Evolutionary conservation across 2,888 invertebrate genomes (phyloP), one percentile per base, ranked within the genome.

Genomic region (Steinernema scapterisci): DNA sequence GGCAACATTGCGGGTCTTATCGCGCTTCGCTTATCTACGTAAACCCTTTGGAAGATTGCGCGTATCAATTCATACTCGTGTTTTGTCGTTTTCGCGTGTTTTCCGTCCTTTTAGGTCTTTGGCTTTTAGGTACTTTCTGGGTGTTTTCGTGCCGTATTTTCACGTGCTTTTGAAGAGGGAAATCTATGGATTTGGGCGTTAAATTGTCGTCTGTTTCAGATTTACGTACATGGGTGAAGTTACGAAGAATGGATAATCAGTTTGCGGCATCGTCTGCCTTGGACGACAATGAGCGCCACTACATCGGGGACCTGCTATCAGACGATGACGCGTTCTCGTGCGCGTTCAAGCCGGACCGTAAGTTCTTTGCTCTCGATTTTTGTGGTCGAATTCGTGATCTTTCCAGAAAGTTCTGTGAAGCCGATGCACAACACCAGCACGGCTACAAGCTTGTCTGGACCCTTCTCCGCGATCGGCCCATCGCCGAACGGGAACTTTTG

Each of bases 211-310:
- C 9, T 16, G 16, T 63, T 63, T 13, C 63, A 63, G 63, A 13
- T 16, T 63, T 31, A 13, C 13, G 63, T 31, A 38, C 38, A 63
- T 63, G 63, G 21, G 11, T 52, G 21, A 16, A 11, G 1, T 63
- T 63, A 16, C 31, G 3, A 63, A 38, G 27, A 3, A 63, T 63
- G 63, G 63, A 63, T 63, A 38, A 63, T 63, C 63, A 63, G 63
- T 63, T 63, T 38, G 63, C 63, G 63, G 31, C 38, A 63, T 31
- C 63, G 63, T 63, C 63, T 31, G 63, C 63, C 63, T 27, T 63
- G 19, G 63, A 63, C 63, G 63, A 63, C 63, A 63, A 27, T 13
- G 63, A 63, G 31, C 63, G 63, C 31, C 63, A 63, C 31, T 63
- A 63, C 63, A 63, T 63, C 31, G 63, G 63, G 16, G 25, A 63